Percentiles rank a stretch among this genome's conserved stretches.
These are phyloP conservation scores for Ia io DNA, from an alignment of 2,113 vertebrate species.

Conservation along the genomic window DNA sequence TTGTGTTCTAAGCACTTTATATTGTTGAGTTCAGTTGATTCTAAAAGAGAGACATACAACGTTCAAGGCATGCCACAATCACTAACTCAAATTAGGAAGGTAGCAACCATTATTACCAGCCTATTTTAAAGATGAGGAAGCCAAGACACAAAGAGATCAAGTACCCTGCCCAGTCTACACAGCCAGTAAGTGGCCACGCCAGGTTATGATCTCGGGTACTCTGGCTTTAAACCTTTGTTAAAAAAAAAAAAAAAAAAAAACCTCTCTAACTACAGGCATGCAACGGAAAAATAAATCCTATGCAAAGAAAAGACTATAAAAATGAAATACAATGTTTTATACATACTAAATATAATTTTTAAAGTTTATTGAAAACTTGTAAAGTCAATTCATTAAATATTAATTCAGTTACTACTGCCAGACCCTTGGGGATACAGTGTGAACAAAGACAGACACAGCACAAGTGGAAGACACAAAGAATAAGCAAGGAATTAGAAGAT, in stretches of 20 bases:
- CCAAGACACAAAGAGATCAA: conserved; percentile 9
- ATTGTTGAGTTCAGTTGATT: neutral
- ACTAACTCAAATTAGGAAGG: neutral
- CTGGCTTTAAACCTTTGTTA: neutral
- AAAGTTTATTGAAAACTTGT: conserved; percentile 1
- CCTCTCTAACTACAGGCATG: neutral
- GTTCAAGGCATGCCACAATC: neutral
- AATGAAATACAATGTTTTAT: conserved; percentile 5
- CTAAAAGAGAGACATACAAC: neutral
- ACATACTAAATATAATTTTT: neutral
- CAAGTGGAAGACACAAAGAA: conserved; percentile 12
- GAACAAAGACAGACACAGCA: neutral
- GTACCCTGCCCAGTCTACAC: neutral
- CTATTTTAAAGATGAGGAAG: conserved; percentile 20
- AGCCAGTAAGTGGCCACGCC: neutral
- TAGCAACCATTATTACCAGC: neutral
- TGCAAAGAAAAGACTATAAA: neutral
- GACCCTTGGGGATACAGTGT: neutral
- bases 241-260: neutral
- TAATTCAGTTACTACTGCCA: conserved; percentile 40
- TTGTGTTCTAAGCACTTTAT: neutral
- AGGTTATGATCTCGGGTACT: neutral
- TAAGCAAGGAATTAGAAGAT: neutral
- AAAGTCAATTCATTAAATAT: conserved; percentile 10
- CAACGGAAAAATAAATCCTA: conserved; percentile 8